phyloP scores from a whole-genome alignment of 2,888 invertebrate genomes.

The Dendrolimus pini region DNA sequence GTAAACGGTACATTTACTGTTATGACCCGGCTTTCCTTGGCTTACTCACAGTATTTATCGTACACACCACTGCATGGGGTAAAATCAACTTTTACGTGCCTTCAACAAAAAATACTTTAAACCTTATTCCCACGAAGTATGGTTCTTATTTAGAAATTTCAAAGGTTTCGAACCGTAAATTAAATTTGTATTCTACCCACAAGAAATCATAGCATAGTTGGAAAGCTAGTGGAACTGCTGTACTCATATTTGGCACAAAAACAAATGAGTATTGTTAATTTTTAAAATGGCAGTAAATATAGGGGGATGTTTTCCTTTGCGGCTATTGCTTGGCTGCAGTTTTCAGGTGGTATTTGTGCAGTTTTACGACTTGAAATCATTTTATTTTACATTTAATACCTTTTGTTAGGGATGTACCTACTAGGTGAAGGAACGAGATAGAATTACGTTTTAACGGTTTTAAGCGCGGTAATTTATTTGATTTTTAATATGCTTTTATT shows the following conservation, averaged over 20 bases:
- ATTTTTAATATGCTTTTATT: too few species aligned
- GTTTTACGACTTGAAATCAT: too few species aligned
- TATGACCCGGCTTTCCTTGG: constrained; percentile 45
- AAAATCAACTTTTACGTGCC: constrained; percentile 3
- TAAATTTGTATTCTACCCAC: constrained; percentile 22
- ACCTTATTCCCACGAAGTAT: neutral
- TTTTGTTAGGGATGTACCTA: too few species aligned
- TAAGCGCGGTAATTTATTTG: too few species aligned
- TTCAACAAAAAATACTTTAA: neutral
- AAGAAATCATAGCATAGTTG: constrained; percentile 43
- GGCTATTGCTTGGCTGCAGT: neutral
- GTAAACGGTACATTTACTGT: constrained; percentile 53
- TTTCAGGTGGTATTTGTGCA: neutral
- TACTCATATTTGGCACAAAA: constrained; percentile 48
- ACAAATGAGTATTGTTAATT: constrained; percentile 42
- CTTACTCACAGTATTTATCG: constrained; percentile 39
- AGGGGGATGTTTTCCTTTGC: neutral
- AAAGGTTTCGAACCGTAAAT: constrained; percentile 3
- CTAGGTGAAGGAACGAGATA: too few species aligned
- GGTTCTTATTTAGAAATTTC: neutral
- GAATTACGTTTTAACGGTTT: too few species aligned
- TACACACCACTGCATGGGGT: constrained; percentile 25
- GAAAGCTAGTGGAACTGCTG: constrained; percentile 24
- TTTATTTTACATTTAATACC: too few species aligned
- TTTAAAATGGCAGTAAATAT: constrained; percentile 22